These are phyloP conservation scores for Cyprinodon variegatus DNA, from an alignment of 2,113 vertebrate genomes.

Conservation along the genomic window DNA sequence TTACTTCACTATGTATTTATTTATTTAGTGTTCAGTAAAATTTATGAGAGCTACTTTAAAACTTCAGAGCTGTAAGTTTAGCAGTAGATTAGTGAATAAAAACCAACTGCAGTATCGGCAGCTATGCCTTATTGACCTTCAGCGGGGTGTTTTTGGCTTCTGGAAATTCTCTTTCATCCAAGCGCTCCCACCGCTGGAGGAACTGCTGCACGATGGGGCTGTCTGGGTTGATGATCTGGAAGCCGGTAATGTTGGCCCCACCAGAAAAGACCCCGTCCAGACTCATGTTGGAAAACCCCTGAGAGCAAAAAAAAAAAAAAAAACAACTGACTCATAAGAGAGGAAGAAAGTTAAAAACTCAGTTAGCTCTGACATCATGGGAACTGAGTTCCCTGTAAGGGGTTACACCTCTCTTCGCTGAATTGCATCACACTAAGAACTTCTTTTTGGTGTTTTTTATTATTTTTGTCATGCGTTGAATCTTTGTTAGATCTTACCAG, in stretches of 20 bases:
- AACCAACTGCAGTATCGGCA: conserved; percentile 23
- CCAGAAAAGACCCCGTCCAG: conserved; percentile 93
- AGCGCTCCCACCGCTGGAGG: conserved; percentile 95
- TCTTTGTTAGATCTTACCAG: conserved; percentile 85
- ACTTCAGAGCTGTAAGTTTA: conserved; percentile 21
- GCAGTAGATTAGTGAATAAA: conserved; percentile 28
- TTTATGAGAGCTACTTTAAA: conserved; percentile 6
- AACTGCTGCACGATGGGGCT: conserved; percentile 97
- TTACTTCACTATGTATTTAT: too few relatives aligned
- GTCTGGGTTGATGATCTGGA: conserved; percentile 96
- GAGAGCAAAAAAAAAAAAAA: conserved; percentile 55
- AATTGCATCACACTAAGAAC: conserved; percentile 39
- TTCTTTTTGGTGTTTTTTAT: conserved; percentile 3
- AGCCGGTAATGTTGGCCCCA: conserved; percentile 95
- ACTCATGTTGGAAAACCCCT: conserved; percentile 95
- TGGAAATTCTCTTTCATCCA: conserved; percentile 98
- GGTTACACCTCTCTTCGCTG: conserved; percentile 27
- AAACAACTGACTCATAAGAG: conserved; percentile 16
- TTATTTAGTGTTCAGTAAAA: too few relatives aligned
- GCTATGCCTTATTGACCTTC: conserved; percentile 89
- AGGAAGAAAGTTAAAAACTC: conserved; percentile 2
- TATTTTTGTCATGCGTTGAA: conserved; percentile 16
- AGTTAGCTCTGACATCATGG: conserved; percentile 1
- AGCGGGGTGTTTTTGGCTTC: conserved; percentile 93
- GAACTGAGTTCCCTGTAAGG: not conserved